phyloP scores from a whole-genome alignment of 2,888 invertebrate genomes.

The Calliphora vomitoria region DNA sequence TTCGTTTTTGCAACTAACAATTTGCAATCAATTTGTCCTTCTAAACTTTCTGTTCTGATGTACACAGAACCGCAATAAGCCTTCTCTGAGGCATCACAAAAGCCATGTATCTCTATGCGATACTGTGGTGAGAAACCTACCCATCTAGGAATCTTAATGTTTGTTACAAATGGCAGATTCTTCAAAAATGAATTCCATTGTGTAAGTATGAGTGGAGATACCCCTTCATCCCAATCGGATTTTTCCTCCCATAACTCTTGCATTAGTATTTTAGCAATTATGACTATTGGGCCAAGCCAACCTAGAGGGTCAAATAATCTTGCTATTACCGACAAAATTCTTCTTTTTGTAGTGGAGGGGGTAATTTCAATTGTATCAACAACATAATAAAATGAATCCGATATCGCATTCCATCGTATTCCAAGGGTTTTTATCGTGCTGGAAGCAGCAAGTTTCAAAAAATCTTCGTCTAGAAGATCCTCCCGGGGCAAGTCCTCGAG shows the following conservation, averaged over 20 bases:
- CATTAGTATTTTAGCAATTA: constrained; percentile 43
- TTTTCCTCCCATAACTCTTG: constrained; percentile 39
- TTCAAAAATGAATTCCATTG: constrained; percentile 8
- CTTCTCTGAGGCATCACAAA: constrained; percentile 32
- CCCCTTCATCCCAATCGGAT: constrained; percentile 24
- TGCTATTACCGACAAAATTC: constrained; percentile 40
- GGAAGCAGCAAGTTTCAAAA: constrained; percentile 46
- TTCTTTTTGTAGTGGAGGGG: constrained; percentile 21
- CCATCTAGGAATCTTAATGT: not conserved
- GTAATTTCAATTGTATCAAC: not conserved
- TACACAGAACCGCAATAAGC: constrained; percentile 23
- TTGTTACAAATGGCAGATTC: constrained; percentile 1
- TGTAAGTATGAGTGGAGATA: not conserved
- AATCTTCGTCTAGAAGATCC: too few species aligned
- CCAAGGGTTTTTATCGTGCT: constrained; percentile 49
- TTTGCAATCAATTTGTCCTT: not conserved
- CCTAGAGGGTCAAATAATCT: constrained; percentile 45
- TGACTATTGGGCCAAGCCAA: constrained; percentile 51
- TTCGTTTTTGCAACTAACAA: constrained; percentile 11
- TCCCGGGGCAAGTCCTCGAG: constrained; percentile 33
- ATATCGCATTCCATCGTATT: constrained; percentile 52
- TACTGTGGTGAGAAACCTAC: not conserved
- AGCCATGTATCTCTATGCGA: constrained; percentile 23
- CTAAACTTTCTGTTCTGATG: not conserved
- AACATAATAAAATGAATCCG: constrained; percentile 43